Percentiles rank a stretch among this genome's conserved stretches.
phyloP scores from a whole-genome alignment of 2,113 vertebrate species.

The Muscicapa adusta region DNA sequence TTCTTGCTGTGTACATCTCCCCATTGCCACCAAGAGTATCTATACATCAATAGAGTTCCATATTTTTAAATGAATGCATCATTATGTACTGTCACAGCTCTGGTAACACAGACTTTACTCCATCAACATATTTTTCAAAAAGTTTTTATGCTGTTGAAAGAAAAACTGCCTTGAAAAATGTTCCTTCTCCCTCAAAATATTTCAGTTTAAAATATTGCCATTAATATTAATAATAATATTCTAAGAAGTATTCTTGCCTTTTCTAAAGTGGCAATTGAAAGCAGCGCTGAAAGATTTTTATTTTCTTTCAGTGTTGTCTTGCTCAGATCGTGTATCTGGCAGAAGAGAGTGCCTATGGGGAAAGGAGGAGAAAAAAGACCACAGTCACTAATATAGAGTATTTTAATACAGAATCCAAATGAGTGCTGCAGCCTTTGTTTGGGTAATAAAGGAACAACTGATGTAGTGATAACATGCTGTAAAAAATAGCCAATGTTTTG shows the following conservation, averaged over 20 bases:
- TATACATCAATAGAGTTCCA: not conserved
- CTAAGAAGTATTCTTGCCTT: not conserved
- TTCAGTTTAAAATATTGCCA: not conserved
- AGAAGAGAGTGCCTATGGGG: not conserved
- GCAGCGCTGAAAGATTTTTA: not conserved
- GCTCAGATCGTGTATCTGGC: not conserved
- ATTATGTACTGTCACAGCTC: not conserved
- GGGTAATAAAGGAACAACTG: constrained; percentile 1
- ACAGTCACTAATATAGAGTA: not conserved
- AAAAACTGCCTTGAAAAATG: not conserved
- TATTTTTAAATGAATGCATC: not conserved
- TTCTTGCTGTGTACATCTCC: not conserved
- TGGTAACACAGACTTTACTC: not conserved
- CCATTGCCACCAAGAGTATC: not conserved
- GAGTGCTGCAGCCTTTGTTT: not conserved
- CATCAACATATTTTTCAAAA: not conserved
- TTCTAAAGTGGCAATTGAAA: not conserved
- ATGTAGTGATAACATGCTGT: not conserved
- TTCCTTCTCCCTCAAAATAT: not conserved
- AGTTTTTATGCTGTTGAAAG: not conserved
- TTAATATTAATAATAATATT: not conserved
- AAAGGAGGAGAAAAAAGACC: not conserved
- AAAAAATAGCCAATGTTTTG: not conserved
- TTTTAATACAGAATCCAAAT: constrained; percentile 5
- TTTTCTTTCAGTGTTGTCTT: not conserved